Base-by-base conservation (phyloP, 2,888 invertebrate genomes). In the Drosophila affinis region DNA sequence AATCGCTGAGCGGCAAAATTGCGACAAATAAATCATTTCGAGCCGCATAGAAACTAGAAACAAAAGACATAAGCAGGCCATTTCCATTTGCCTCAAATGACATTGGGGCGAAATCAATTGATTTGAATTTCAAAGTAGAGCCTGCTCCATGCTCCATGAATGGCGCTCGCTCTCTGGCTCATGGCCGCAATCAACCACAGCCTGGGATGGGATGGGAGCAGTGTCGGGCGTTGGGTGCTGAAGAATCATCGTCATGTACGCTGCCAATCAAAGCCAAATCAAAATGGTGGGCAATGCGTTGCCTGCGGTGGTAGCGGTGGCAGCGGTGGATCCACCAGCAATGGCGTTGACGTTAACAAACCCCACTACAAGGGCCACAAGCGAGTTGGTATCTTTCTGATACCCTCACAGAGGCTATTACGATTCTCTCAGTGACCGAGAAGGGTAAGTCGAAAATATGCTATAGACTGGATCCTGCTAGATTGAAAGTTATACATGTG, bases 11-110 rank as follows among this genome's bases (percentile, higher is more conserved):
- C 86, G 72, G 72, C 80, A 74, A 89, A 89, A 81, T 89, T 87
- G 87, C 89, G 89, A 82, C 89, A 89, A 89, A 88, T 88, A 88
- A 89, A 88, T 89, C 89, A 88, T 89, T 88, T 87, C 76, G 83
- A 88, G 86, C 80, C 88, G 72, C 72, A 72, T 72, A 74, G 67
- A 72, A 70, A 73, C 72, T 72, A 72, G 77, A 75, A 87, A 88
- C 88, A 88, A 88, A 82, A 86, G 88, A 80, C 84, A 78, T 80
- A 86, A 86, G 84, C 87, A 83, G 84, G 80, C 89, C 74, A 86
- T 82, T 87, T 82, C 87, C 87, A 82, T 88, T 86, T 88, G 82
- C 77, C 77, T 77, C 72, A 87, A 87, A 87, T 85, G 86, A 85
- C 87, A 82, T 85, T 85, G 79, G 79, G 74, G 75, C 79, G 64